Base-by-base conservation (phyloP, 1,140 invertebrate species). In the Scaptomyza graminum region DNA sequence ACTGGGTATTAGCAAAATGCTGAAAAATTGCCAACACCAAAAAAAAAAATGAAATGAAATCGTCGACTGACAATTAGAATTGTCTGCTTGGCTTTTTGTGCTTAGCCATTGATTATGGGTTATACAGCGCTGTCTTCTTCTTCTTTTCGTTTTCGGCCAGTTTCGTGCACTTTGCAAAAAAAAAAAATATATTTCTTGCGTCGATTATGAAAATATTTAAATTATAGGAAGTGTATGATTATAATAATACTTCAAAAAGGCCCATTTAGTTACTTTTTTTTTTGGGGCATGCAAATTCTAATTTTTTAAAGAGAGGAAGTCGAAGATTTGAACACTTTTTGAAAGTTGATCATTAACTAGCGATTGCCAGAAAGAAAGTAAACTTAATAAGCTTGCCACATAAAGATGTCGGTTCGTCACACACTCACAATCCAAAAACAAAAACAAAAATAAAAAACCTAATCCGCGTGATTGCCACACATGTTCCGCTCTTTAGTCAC, bases 1-100 rank as follows among this genome's bases (percentile, higher is more conserved):
- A 85, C 80, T 72, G 78, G 72, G 76, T 76, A 77, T 88, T 88
- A 88, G 79, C 83, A 88, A 88, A 88, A 88, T 74, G 84, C 83
- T 88, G 83, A 88, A 88, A 88, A 88, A 88, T 83, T 88, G 83
- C 83, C 72, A 47, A 5, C 39, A 46, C 44, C 43, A 69, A 67
- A 47, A 44, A 44, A 16, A 31, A 70, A 31, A 70, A 75, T 65
- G 55, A 74, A 70, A 70, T 54, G 60, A 63, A 84, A 75, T 74
- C 55, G 50, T 28, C 63, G 61, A 67, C 69, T 76, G 83, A 88
- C 83, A 88, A 88, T 88, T 88, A 88, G 83, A 88, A 89, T 89
- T 89, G 83, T 88, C 83, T 88, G 83, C 59, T 64, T 74, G 65
- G 59, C 44, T 88, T 89, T 88, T 88, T 87, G 59, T 71, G 78